Evolutionary conservation across 2,888 invertebrate genomes (phyloP).

Genomic region (Ctenicera cuprea): DNA sequence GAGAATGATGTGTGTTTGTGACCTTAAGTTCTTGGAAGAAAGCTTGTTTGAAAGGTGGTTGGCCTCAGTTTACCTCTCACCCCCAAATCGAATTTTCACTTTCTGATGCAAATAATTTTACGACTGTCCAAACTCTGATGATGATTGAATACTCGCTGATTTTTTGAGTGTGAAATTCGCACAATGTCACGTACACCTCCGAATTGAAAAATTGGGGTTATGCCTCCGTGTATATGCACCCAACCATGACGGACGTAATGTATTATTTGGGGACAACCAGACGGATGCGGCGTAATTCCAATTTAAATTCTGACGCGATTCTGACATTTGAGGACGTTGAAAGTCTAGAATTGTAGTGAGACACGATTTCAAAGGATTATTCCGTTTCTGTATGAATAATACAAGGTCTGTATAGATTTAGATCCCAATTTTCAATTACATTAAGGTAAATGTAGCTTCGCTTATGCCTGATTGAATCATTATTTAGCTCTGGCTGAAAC

Average conservation of each 20-base stretch:
- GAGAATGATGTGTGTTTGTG: no score
- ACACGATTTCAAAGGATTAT: constrained; percentile 8
- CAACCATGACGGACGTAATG: background rate
- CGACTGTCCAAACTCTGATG: background rate
- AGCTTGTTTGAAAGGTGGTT: no score
- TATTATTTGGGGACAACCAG: constrained; percentile 20
- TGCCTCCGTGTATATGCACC: background rate
- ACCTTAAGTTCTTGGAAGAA: no score
- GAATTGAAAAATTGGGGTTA: constrained; percentile 24
- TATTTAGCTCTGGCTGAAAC: background rate
- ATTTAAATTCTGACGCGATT: constrained; percentile 18
- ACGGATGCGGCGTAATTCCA: constrained; percentile 16
- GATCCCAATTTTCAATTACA: constrained; percentile 16
- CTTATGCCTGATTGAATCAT: background rate
- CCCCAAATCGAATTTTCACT: no score
- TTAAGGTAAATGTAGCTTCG: background rate
- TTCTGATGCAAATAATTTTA: background rate
- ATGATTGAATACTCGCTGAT: background rate
- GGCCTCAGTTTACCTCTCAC: no score
- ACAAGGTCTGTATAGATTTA: background rate
- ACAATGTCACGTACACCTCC: background rate
- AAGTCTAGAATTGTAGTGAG: background rate
- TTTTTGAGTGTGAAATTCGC: background rate
- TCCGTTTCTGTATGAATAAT: background rate
- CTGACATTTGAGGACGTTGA: constrained; percentile 15